These are phyloP conservation scores for Alfaro cultratus DNA, from an alignment of 2,797 vertebrate species.

Conservation along the genomic window DNA sequence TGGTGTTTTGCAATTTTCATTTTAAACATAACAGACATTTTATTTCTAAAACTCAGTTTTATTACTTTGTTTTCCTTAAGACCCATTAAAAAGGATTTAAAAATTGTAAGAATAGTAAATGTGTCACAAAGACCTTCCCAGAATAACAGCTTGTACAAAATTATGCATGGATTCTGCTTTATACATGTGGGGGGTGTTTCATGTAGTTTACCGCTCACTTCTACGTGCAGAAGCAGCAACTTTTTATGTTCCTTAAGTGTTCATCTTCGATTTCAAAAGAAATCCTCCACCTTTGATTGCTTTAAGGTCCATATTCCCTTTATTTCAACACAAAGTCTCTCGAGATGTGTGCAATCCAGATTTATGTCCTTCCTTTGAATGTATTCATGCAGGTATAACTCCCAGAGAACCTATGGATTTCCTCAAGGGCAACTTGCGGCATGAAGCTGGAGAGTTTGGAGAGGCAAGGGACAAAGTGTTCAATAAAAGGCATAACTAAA, in stretches of 20 bases:
- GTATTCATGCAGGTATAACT: constrained; percentile 99
- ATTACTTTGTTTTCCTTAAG: constrained; percentile 71
- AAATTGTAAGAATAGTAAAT: constrained; percentile 64
- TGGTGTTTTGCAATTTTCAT: constrained; percentile 37
- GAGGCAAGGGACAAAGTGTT: neutral
- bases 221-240: constrained; percentile 43
- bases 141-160: constrained; percentile 64
- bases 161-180: constrained; percentile 70
- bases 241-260: constrained; percentile 45
- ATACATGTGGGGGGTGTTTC: constrained; percentile 30
- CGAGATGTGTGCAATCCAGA: constrained; percentile 12
- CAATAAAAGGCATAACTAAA: neutral
- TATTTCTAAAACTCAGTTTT: constrained; percentile 70
- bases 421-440: constrained; percentile 94
- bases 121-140: constrained; percentile 53
- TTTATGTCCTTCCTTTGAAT: constrained; percentile 96
- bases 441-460: constrained; percentile 83
- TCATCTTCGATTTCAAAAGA: constrained; percentile 37
- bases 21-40: constrained; percentile 43
- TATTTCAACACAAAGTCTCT: constrained; percentile 38
- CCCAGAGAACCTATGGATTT: constrained; percentile 97
- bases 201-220: constrained; percentile 48
- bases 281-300: constrained; percentile 40
- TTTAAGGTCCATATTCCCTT: constrained; percentile 68
- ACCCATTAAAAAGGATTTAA: constrained; percentile 57